phyloP scores from a whole-genome alignment of 2,113 vertebrate genomes.

The Pseudopodoces humilis region DNA sequence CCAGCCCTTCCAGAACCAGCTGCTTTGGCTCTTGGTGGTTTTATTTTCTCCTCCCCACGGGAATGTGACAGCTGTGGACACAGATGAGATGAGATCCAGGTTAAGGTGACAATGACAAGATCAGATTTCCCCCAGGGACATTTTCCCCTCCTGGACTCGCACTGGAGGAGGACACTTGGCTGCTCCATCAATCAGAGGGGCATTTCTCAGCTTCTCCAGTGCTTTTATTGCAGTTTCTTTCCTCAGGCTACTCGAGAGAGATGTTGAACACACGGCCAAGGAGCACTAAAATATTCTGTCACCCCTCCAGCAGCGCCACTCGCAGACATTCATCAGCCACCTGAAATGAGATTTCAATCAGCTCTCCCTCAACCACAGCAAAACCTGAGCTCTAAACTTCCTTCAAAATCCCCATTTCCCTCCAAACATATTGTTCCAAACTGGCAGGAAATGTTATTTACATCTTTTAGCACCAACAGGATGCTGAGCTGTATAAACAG shows the following conservation, averaged over 20 bases:
- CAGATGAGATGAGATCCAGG: background rate
- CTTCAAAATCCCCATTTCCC: background rate
- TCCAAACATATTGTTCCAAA: constrained; percentile 46
- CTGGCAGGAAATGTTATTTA: constrained; percentile 55
- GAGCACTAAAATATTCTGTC: background rate
- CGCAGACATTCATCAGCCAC: background rate
- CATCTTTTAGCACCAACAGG: constrained; percentile 51
- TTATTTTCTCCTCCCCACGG: background rate
- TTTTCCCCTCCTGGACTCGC: background rate
- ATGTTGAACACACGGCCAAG: background rate
- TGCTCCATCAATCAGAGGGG: background rate
- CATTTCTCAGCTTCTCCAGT: background rate
- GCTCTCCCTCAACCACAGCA: background rate
- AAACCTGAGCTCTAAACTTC: background rate
- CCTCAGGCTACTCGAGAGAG: background rate
- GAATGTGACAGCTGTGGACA: background rate
- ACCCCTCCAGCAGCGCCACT: background rate
- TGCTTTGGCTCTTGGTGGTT: background rate
- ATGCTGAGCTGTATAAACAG: constrained; percentile 52
- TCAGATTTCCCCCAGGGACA: background rate
- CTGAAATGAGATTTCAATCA: background rate
- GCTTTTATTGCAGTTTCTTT: background rate
- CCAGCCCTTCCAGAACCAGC: background rate
- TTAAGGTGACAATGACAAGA: background rate
- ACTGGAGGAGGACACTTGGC: background rate